Conservation (phyloP, 2,888 invertebrate species). For the Alviniconcha strummeri region DNA sequence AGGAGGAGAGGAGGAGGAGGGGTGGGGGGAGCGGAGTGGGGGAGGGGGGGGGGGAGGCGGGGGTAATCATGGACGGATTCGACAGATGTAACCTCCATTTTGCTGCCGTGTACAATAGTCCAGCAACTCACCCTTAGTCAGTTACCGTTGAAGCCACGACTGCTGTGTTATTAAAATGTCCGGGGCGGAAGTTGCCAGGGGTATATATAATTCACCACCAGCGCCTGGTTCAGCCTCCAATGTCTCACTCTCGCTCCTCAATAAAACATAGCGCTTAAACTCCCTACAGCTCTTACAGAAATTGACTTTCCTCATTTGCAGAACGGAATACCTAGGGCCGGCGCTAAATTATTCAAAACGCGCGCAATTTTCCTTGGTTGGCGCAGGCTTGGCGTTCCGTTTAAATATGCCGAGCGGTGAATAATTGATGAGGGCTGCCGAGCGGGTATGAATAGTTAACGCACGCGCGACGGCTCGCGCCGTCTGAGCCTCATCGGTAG, state of each 20-base stretch:
- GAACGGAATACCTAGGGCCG: conserved; percentile 26
- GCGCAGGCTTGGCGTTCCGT: conserved; percentile 33
- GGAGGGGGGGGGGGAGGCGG: not conserved
- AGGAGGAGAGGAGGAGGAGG: not conserved
- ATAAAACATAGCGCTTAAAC: conserved; percentile 40
- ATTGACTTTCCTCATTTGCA: conserved; percentile 45
- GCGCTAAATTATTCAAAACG: conserved; percentile 28
- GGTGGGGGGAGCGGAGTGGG: not conserved
- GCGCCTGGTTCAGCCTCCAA: no score
- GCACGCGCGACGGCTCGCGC: not conserved
- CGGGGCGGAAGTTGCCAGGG: no score
- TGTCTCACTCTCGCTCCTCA: conserved; percentile 19
- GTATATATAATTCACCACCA: no score
- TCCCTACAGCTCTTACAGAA: conserved; percentile 41
- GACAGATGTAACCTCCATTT: no score
- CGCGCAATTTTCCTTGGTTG: conserved; percentile 30
- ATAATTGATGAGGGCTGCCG: conserved; percentile 41
- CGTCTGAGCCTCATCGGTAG: no score
- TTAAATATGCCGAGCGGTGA: conserved; percentile 46
- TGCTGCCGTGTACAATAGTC: no score
- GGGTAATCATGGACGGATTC: no score
- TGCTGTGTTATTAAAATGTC: no score
- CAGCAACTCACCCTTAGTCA: no score
- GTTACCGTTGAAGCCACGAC: no score
- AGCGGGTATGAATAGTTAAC: conserved; percentile 38